Evolutionary conservation across 2,888 invertebrate species (phyloP), one percentile per base, ranked within the genome.

Genomic region (Myopa testacea): DNA sequence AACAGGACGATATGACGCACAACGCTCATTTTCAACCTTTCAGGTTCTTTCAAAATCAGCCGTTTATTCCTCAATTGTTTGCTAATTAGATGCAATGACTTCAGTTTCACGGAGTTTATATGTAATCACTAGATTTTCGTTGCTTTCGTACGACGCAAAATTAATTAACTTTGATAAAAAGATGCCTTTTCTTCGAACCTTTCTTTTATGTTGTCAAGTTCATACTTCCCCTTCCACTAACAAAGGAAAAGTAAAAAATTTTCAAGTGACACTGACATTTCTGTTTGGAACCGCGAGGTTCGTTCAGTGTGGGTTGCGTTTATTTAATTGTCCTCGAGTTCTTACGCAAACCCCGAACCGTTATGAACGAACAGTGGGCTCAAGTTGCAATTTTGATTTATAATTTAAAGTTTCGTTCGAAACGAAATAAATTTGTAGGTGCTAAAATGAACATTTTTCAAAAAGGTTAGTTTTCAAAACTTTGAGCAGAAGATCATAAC

Each of bases 1-100:
- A 87, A 80, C 78, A 87, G 82, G 71, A 87, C 83, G 72, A 87
- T 84, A 77, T 86, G 86, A 76, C 86, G 85, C 71, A 87, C 85
- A 83, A 87, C 86, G 82, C 87, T 87, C 87, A 87, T 87, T 76
- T 77, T 82, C 65, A 77, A n/a, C 55, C 78, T 72, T 62, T 16
- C 19, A 40, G 38, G 40, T 71, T 52, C 37, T 55, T 52, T 67
- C 62, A 75, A 74, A 16, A 4, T 76, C 65, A 52, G 67, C 67
- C 19, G 65, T 76, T 52, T 67, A 26, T 69, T 68, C 75, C 50
- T 77, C 52, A 73, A 80, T 63, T 40, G 50, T 19, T 50, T 10
- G 62, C 69, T 55, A n/a, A 19, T 62, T 78, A 70, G 65, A 12
- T 69, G 72, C 12, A 37, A 65, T 34, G 74, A 73, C 12, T 71